Base-by-base conservation (phyloP, 2,797 vertebrate species). In the Enteromius argenteus region DNA sequence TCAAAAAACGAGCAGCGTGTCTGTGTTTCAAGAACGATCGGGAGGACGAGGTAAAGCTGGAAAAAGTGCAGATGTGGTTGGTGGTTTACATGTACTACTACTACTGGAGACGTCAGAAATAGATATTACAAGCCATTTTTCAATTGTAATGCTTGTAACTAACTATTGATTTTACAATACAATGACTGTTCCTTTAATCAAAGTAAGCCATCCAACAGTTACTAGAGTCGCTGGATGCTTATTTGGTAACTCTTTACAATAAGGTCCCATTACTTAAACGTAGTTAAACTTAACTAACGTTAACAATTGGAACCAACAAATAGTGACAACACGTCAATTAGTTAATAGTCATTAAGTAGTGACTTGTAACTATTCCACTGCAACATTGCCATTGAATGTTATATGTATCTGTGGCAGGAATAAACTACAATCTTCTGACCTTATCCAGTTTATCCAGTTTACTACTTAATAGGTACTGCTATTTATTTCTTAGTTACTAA, bases 1-100 rank as follows among this genome's bases (percentile, higher is more conserved):
- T 96, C 91, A 98, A 98, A 93, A 96, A 96, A 88, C 94, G 97
- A 91, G 97, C 97, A 85, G 97, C 97, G 86, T 98, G 97, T 91
- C 90, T 98, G 86, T 98, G 97, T 87, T 98, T 97, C 90, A 95
- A 93, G 89, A 97, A 94, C 91, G 97, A 98, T 60, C 91, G 92
- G 15, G 96, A 98, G 92, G 97, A 99, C 87, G 97, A 98, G 97
- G 97, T 98, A 93, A 95, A 95, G 19, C 10, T 10, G 46, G 14
- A 49, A 64, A 23, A 53, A 46, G 71, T 37, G 49, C 62, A 21
- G 17, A 39, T 23, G 64, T 32, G 32, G 3, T 56, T 32, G n/a
- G 30, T 76, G 74, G 13, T 76, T 60, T 60, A 56, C 79, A 27
- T 74, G 30, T 68, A 9, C 13, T 17, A 37, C 46, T 67, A 51